Percentiles rank a stretch among this genome's conserved stretches.
Conservation (phyloP, 2,113 vertebrate genomes). For the Crotophaga sulcirostris region DNA sequence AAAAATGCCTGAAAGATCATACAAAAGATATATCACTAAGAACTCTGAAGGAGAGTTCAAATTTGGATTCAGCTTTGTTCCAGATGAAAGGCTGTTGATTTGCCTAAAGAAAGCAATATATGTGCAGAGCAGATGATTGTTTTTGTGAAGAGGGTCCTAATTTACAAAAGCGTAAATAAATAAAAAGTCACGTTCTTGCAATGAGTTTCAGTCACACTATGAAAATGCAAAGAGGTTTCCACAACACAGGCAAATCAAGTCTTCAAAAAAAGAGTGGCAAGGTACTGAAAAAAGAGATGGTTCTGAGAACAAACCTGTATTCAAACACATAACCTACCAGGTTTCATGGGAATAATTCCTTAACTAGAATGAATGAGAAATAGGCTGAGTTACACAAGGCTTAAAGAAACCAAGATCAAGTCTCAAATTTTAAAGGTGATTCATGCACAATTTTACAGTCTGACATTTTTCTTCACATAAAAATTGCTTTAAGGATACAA, state of each 20-base stretch:
- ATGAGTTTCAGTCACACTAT: slow-evolving; percentile 14
- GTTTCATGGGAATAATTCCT: slow-evolving; percentile 63
- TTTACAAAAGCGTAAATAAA: slow-evolving; percentile 16
- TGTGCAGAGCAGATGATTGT: slow-evolving; percentile 1
- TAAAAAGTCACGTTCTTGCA: slow-evolving; percentile 17
- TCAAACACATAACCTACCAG: slow-evolving; percentile 58
- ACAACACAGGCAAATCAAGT: slow-evolving; percentile 43
- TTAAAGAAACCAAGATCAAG: slow-evolving; percentile 28
- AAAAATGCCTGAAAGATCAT: not conserved
- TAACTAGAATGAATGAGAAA: slow-evolving; percentile 70
- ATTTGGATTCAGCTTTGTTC: not conserved
- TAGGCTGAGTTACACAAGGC: slow-evolving; percentile 45
- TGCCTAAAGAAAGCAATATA: slow-evolving; percentile 15
- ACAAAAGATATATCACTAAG: not conserved
- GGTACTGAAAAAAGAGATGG: not conserved
- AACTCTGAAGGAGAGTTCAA: not conserved
- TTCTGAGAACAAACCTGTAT: slow-evolving; percentile 58
- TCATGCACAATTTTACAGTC: slow-evolving; percentile 61
- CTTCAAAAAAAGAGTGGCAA: slow-evolving; percentile 39
- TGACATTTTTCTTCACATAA: slow-evolving; percentile 48
- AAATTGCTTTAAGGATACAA: slow-evolving; percentile 56
- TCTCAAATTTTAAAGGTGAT: slow-evolving; percentile 54
- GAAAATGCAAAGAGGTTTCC: slow-evolving; percentile 32
- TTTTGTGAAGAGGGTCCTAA: not conserved
- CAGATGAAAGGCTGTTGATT: slow-evolving; percentile 10